Evolutionary conservation across 2,113 vertebrate genomes (phyloP), one percentile per base, ranked within the genome.

Genomic region (Lophotis ruficrista): DNA sequence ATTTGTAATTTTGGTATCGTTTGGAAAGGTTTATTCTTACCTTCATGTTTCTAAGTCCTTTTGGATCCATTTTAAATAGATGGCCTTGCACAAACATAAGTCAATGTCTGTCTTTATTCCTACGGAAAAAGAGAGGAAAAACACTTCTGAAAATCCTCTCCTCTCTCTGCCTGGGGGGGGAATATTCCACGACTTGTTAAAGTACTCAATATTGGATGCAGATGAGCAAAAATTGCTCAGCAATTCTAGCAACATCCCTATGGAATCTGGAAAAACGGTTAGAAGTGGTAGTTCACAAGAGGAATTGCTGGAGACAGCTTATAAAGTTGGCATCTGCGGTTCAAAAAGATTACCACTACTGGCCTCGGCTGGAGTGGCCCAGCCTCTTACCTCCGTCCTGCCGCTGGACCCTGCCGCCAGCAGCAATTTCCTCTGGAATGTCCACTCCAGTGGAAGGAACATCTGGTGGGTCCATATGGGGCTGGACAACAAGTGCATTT

Each of bases 201-300:
- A 80, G 37, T 86, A 85, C 45, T 53, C 71, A 77, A 11, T 83
- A 86, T 80, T 93, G 79, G 71, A 86, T 71, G 54, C 82, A 92
- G 87, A 90, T 62, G 62, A 96, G n/a, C 30, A 86, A 85, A 80
- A 94, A 57, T 72, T 79, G 77, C 65, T 80, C 53, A 85, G 70
- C 70, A 86, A 77, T 91, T 95, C 90, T 66, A 83, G 78, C 45
- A 88, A 54, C 90, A 80, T 51, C 54, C 66, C 47, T 64, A 27
- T 30, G 47, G 85, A 88, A 77, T 38, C 43, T 61, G 33, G 70
- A 65, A 51, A 91, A 91, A 71, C 18, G 50, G 53, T 69, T 37
- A 38, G 37, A 78, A 82, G 56, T 20, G n/a, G 35, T 35, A 47
- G 53, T n/a, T 91, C 72, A 35, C 45, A 9, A 12, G 62, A 80